These are phyloP conservation scores for Epinephelus cyanopodus DNA, from an alignment of 2,113 vertebrate genomes.

Conservation along the genomic window DNA sequence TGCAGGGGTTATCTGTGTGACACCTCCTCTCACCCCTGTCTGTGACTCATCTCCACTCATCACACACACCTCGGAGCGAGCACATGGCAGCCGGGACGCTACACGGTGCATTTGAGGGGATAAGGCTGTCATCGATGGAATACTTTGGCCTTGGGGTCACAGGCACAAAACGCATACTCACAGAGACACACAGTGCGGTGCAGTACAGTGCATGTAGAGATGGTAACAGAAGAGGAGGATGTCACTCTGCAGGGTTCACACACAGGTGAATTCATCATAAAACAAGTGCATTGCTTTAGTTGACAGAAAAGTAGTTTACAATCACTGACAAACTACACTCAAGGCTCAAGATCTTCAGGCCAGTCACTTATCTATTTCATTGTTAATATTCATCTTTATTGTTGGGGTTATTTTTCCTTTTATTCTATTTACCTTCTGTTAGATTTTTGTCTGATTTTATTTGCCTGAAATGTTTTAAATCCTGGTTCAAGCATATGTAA, in stretches of 20 bases:
- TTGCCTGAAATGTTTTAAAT: no score
- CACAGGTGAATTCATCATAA: constrained; percentile 52
- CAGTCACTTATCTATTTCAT: no score
- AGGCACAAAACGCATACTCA: constrained; percentile 23
- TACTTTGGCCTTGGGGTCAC: constrained; percentile 70
- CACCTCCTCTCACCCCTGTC: constrained; percentile 76
- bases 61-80: constrained; percentile 72
- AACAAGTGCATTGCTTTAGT: constrained; percentile 17
- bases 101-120: constrained; percentile 55
- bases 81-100: constrained; percentile 71
- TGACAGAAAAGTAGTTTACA: neutral
- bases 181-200: constrained; percentile 2
- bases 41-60: constrained; percentile 78
- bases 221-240: constrained; percentile 31
- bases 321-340: neutral
- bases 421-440: no score
- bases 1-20: constrained; percentile 83
- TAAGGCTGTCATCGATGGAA: constrained; percentile 75
- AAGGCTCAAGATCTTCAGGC: no score
- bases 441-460: no score
- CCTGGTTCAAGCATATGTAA: no score
- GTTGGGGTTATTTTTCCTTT: no score
- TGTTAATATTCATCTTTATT: no score
- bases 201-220: constrained; percentile 34
- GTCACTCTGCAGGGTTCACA: constrained; percentile 47